Evolutionary conservation across 2,797 vertebrate genomes (phyloP).

Genomic region (Ptychadena robeensis): DNA sequence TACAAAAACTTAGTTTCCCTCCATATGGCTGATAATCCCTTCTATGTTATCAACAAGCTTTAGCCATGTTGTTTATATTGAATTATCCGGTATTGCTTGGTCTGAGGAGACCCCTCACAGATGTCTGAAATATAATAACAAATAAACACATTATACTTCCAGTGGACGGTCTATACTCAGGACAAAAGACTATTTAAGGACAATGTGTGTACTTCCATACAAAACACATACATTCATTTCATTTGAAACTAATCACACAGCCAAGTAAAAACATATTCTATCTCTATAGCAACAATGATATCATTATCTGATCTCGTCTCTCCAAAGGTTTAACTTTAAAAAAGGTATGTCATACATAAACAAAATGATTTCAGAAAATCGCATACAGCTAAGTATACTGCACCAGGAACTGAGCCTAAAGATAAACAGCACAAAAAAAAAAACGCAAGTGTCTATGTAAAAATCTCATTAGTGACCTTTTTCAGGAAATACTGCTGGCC

Average conservation of each 20-base stretch:
- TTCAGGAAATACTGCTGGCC: no score
- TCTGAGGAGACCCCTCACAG: neutral
- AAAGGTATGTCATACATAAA: neutral
- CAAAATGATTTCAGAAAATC: neutral
- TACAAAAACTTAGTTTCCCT: no score
- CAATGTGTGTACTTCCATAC: neutral
- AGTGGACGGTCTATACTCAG: neutral
- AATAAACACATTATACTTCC: conserved; percentile 14
- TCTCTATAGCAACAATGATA: conserved; percentile 18
- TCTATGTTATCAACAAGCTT: no score
- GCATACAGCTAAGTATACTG: neutral
- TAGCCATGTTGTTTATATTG: no score
- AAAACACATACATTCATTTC: neutral
- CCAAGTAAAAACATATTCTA: neutral
- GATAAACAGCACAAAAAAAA: no score
- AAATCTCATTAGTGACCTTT: no score
- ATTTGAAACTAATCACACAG: conserved; percentile 31
- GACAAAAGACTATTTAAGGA: neutral
- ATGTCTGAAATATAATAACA: neutral
- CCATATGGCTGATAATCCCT: no score
- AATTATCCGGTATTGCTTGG: neutral
- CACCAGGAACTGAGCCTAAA: no score
- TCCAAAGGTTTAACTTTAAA: neutral
- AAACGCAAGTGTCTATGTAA: no score
- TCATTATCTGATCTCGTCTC: neutral